A percentile compares a stretch with the other conserved stretches of the same genome.
Conservation (phyloP, 2,888 invertebrate genomes). For the Dicyrtomina minuta region DNA sequence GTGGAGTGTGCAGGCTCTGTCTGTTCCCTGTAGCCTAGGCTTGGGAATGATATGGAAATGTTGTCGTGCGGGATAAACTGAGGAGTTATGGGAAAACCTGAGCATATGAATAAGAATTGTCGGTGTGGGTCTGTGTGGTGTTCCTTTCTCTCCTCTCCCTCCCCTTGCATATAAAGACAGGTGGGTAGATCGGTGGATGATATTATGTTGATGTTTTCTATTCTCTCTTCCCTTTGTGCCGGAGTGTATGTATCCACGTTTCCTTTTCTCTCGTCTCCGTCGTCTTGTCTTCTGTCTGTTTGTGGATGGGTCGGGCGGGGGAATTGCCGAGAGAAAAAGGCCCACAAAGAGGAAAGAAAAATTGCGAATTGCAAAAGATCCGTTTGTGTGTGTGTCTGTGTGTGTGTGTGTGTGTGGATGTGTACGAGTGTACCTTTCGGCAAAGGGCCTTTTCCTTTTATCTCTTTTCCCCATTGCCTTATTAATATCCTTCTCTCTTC, state of each 20-base stretch:
- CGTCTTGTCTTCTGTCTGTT: too few species aligned
- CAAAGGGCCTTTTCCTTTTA: conserved; percentile 17
- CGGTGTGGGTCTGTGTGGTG: background rate
- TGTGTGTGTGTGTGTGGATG: too few species aligned
- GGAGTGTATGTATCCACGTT: background rate
- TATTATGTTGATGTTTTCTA: background rate
- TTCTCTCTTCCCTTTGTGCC: background rate
- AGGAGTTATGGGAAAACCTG: conserved; percentile 4
- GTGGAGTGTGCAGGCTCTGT: too few species aligned
- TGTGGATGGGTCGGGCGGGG: too few species aligned
- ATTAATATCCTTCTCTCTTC: conserved; percentile 12
- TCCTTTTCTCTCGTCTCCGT: background rate
- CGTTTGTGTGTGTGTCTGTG: background rate
- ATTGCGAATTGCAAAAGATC: conserved; percentile 10
- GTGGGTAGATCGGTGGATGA: too few species aligned
- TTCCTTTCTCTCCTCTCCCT: too few species aligned
- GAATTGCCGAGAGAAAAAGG: background rate
- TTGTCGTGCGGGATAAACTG: conserved; percentile 11
- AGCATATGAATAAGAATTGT: background rate
- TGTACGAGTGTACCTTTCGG: conserved; percentile 10
- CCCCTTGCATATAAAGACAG: too few species aligned
- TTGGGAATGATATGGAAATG: conserved; percentile 11
- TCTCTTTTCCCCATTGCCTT: conserved; percentile 18
- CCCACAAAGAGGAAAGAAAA: conserved; percentile 12
- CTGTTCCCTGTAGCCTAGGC: too few species aligned